Evolutionary conservation across 2,888 invertebrate genomes (phyloP).

Genomic region (Carabus problematicus): DNA sequence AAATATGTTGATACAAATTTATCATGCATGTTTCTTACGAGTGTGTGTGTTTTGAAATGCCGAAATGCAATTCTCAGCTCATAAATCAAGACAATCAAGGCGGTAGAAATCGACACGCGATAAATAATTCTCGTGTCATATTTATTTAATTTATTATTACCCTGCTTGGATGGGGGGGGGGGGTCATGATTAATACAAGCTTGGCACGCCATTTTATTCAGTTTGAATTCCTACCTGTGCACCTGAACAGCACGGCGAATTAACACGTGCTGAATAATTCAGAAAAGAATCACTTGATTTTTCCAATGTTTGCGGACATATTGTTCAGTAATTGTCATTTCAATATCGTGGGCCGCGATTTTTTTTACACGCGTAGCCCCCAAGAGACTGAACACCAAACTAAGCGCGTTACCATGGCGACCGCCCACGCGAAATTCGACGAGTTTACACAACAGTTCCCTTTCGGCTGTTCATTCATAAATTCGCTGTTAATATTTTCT

Average conservation of each 20-base stretch:
- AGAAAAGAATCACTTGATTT: too few relatives aligned
- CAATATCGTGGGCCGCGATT: too few relatives aligned
- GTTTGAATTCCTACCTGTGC: too few relatives aligned
- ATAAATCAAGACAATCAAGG: conserved; percentile 38
- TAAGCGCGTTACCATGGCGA: conserved; percentile 26
- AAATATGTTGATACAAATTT: conserved; percentile 20
- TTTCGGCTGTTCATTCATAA: conserved; percentile 36
- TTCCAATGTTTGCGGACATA: too few relatives aligned
- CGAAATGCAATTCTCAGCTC: conserved; percentile 25
- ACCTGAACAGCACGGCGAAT: too few relatives aligned
- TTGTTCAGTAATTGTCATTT: too few relatives aligned
- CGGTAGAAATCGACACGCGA: conserved; percentile 39
- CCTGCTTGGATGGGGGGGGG: conserved; percentile 7
- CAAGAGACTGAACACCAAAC: conserved; percentile 26
- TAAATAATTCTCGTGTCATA: conserved; percentile 42
- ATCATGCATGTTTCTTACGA: too few relatives aligned
- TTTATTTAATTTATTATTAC: conserved; percentile 42
- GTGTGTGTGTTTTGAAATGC: conserved; percentile 6
- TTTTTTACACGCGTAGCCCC: conserved; percentile 5
- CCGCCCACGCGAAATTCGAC: conserved; percentile 33
- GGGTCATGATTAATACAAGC: conserved; percentile 35
- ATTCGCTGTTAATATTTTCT: conserved; percentile 26
- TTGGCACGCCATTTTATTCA: conserved; percentile 5
- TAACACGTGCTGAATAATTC: too few relatives aligned
- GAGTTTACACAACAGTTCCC: background rate